These are phyloP conservation scores for Lepidotrigona ventralis DNA, from an alignment of 1,140 invertebrate species.

Conservation along the genomic window DNA sequence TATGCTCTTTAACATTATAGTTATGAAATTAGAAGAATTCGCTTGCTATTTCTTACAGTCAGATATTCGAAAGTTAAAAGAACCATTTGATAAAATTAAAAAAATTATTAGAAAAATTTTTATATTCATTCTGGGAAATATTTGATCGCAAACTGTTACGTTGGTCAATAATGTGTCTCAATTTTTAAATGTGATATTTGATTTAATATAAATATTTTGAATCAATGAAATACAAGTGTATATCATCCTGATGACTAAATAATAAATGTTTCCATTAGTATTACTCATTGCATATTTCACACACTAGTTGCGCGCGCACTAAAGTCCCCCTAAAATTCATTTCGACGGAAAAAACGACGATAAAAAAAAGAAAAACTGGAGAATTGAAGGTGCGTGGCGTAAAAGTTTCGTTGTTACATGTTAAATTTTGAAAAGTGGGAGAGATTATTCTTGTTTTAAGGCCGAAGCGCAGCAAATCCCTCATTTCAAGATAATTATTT, in stretches of 20 bases:
- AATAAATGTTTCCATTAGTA: neutral
- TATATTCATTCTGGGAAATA: neutral
- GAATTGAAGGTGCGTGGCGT: rapidly evolving
- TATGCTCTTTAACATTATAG: no score
- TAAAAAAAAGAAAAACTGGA: neutral
- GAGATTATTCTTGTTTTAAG: neutral
- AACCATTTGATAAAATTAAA: no score
- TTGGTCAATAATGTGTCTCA: neutral
- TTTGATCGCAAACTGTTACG: neutral
- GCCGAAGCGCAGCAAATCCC: neutral
- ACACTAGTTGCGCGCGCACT: no score
- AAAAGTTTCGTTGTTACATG: neutral
- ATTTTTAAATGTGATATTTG: neutral
- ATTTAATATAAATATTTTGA: neutral
- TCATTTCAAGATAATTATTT: neutral
- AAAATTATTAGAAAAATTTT: neutral
- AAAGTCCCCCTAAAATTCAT: no score
- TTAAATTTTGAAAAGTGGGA: neutral
- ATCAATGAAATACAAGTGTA: neutral
- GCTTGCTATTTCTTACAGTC: no score
- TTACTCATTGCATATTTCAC: neutral
- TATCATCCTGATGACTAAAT: neutral
- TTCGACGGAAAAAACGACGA: no score
- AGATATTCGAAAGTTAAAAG: no score
- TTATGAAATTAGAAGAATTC: no score